phyloP scores from a whole-genome alignment of 2,797 vertebrate genomes.

The Karalla daura region DNA sequence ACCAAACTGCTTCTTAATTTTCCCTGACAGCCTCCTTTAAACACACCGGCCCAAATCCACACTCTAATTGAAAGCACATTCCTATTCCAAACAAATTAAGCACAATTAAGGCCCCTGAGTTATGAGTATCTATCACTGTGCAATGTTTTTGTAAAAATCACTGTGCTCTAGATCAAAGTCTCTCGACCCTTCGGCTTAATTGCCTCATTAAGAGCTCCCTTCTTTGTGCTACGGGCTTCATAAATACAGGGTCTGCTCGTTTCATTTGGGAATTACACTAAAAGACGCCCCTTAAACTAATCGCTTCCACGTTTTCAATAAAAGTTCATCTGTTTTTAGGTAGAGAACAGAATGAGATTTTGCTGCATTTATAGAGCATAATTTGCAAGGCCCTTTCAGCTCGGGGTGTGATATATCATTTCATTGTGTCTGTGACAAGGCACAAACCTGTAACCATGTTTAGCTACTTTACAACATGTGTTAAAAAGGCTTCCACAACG shows the following conservation, averaged over 20 bases:
- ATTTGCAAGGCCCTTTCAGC: constrained; percentile 68
- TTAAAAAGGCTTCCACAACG: constrained; percentile 52
- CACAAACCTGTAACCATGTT: constrained; percentile 71
- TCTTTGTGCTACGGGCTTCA: constrained; percentile 91
- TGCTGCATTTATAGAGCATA: constrained; percentile 71
- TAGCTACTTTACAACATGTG: constrained; percentile 65
- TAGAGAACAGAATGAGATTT: constrained; percentile 82
- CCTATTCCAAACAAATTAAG: constrained; percentile 99
- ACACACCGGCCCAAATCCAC: constrained; percentile 91
- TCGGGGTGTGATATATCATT: constrained; percentile 78
- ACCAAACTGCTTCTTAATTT: constrained; percentile 98
- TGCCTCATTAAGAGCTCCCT: constrained; percentile 96
- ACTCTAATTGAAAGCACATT: constrained; percentile 99
- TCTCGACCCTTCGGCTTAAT: constrained; percentile 93
- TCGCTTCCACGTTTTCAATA: constrained; percentile 95
- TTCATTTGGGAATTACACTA: constrained; percentile 96
- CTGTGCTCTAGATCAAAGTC: constrained; percentile 98
- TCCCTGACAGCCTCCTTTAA: constrained; percentile 97
- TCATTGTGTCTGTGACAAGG: constrained; percentile 71
- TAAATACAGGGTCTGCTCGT: constrained; percentile 92
- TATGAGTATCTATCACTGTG: constrained; percentile 99
- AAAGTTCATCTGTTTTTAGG: constrained; percentile 87
- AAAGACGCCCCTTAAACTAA: constrained; percentile 96
- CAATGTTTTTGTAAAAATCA: constrained; percentile 99
- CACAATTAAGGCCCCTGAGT: constrained; percentile 99